Evolutionary conservation across 1,140 invertebrate species (phyloP), one percentile per base, ranked within the genome.

Genomic region (Phortica variegata): DNA sequence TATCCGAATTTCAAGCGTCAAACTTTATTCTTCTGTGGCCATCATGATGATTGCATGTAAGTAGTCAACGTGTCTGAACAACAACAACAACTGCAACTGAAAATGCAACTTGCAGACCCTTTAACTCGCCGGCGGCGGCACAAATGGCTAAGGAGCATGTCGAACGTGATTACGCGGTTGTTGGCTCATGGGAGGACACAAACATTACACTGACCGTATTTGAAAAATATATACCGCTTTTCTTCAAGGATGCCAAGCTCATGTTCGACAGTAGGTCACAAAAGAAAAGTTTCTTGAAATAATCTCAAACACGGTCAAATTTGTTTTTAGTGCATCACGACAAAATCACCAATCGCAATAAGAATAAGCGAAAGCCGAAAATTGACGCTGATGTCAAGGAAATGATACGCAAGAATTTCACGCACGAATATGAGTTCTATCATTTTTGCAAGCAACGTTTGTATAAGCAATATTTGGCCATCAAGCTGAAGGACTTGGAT

Each of bases 391-490:
- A 88, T 61, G 84, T 93, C 3, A 93, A 92, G 74, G 84, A 91
- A 4, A 83, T 93, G 18, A 88, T 95, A 1, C 80, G 90, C 45
- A 81, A 79, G 38, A 93, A 94, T 73, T 91, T 95, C 68, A 93
- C 91, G 0, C 78, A 87, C 40, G 92, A 95, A 78, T 90, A 93
- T 15, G 91, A 94, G 66, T 92, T 95, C 65, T 95, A 93, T 73
- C 84, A 94, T 60, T 95, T 94, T 72, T 93, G 90, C 66, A 85
- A 85, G 60, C 90, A 94, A 73, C 80, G 91, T 58, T 78, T 95
- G 5, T 85, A 93, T 59, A 83, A 85, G 65, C 91, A 94, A 69
- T 81, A 89, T 45, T 78, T 87, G 46, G 89, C 90, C 0, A 74
- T 91, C 3, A 81, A 83, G 57, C 72, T 82, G 26, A 54, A 70